Conservation (phyloP, 2,797 vertebrate species). For the Microctenopoma lineatum region DNA sequence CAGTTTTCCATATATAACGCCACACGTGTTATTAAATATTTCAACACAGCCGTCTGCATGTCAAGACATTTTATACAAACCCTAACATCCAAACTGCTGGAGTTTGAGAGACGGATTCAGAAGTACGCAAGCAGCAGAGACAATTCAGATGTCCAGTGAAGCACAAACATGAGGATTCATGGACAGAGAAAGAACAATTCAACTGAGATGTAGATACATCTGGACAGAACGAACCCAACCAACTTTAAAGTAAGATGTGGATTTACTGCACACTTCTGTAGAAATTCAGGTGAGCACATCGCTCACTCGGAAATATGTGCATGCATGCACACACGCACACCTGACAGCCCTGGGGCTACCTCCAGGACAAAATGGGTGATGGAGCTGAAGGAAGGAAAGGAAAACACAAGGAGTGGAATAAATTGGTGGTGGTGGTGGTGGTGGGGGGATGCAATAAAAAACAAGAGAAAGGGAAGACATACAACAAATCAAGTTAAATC, state of each 20-base stretch:
- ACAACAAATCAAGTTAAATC: background rate
- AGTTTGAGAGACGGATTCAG: background rate
- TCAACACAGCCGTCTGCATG: background rate
- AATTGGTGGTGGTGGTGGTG: constrained; percentile 5
- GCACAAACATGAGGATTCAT: constrained; percentile 7
- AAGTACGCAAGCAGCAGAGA: background rate
- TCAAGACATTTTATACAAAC: background rate
- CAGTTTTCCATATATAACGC: background rate
- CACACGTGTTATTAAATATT: background rate
- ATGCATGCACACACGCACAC: constrained; percentile 50
- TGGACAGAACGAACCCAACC: constrained; percentile 3
- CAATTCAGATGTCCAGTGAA: constrained; percentile 7
- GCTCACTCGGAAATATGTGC: constrained; percentile 26
- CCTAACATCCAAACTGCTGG: background rate
- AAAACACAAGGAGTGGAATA: constrained; percentile 41
- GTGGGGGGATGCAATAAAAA: constrained; percentile 24
- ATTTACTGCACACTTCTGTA: constrained; percentile 35
- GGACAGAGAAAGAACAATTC: constrained; percentile 15
- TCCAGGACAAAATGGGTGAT: constrained; percentile 68
- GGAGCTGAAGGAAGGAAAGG: constrained; percentile 52
- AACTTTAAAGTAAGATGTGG: constrained; percentile 24
- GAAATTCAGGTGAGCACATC: constrained; percentile 36
- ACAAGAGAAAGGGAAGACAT: background rate
- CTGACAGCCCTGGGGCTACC: constrained; percentile 70
- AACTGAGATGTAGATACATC: constrained; percentile 13